Evolutionary conservation across 1,140 invertebrate species (phyloP).

Genomic region (Marisa cornuarietis): DNA sequence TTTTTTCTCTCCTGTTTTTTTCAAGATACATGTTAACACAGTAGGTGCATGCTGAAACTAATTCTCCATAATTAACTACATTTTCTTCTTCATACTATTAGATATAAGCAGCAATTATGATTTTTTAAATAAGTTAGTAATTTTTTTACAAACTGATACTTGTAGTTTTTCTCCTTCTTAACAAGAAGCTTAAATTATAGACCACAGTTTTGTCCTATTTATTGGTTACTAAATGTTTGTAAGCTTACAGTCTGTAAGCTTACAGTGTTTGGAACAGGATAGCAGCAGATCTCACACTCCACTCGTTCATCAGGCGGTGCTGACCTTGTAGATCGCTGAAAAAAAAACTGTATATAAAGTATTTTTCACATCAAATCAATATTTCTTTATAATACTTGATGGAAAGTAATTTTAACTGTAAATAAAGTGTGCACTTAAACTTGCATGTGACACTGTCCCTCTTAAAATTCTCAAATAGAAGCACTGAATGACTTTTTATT

Average conservation of each 20-base stretch:
- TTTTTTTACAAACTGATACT: no score
- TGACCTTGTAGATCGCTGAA: constrained; percentile 41
- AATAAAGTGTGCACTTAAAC: not conserved
- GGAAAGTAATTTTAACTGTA: not conserved
- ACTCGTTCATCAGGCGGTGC: constrained; percentile 40
- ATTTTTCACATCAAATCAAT: not conserved
- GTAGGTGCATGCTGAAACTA: no score
- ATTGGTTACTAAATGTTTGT: not conserved
- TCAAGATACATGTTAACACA: no score
- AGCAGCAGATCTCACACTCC: constrained; percentile 90
- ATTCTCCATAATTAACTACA: no score
- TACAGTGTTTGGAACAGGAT: constrained; percentile 16
- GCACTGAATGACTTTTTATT: not conserved
- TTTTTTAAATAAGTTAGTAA: no score
- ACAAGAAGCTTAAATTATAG: no score
- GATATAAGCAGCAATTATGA: no score
- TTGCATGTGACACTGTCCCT: not conserved
- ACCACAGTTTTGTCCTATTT: not conserved
- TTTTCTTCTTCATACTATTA: no score
- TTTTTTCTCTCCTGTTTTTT: no score
- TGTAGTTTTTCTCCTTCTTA: no score
- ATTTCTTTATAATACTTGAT: not conserved
- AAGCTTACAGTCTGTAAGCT: not conserved
- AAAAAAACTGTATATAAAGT: constrained; percentile 14
- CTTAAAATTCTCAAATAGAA: not conserved